A percentile compares a stretch with the other conserved stretches of the same genome.
These are phyloP conservation scores for Petrocephalus microphthalmus DNA, from an alignment of 2,113 vertebrate genomes.

Conservation along the genomic window DNA sequence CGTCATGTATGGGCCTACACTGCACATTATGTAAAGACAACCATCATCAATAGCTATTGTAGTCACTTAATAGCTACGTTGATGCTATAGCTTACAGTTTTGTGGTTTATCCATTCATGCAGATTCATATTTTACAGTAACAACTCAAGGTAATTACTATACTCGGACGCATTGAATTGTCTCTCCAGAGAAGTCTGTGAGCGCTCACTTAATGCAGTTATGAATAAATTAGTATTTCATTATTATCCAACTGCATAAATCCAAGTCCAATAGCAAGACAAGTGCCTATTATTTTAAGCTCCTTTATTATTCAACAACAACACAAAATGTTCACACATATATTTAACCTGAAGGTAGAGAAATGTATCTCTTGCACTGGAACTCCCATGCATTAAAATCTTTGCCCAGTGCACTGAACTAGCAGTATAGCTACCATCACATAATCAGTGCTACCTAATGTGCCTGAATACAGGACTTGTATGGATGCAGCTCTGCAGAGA, in stretches of 20 bases:
- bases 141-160: neutral
- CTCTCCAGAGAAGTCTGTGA: neutral
- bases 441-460: neutral
- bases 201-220: neutral
- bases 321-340: neutral
- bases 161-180: neutral
- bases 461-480: neutral
- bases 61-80: neutral
- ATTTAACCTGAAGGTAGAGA: neutral
- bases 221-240: neutral
- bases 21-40: neutral
- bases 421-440: neutral
- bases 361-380: neutral
- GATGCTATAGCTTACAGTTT: neutral
- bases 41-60: neutral
- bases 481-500: conserved; percentile 4
- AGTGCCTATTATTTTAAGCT: neutral
- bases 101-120: neutral
- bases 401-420: neutral
- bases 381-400: neutral
- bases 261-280: neutral
- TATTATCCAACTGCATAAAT: neutral
- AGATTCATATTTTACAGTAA: neutral
- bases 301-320: neutral
- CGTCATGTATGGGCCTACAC: neutral